Conservation (phyloP, 2,888 invertebrate species). For the Napeogenes inachia region DNA sequence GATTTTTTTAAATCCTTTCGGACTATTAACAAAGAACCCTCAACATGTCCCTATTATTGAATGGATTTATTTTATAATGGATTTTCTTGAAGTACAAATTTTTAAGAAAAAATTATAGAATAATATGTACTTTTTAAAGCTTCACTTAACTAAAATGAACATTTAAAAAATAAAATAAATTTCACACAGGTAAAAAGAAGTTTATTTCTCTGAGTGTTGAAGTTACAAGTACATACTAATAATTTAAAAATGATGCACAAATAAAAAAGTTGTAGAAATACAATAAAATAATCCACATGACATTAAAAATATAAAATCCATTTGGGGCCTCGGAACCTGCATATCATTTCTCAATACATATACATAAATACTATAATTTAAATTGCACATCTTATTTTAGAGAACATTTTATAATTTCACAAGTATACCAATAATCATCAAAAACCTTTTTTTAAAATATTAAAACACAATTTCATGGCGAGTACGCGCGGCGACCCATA, state of each 20-base stretch:
- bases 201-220: conserved; percentile 45
- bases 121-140: too few relatives aligned
- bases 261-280: conserved; percentile 18
- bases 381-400: conserved; percentile 35
- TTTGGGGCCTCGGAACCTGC: conserved; percentile 69
- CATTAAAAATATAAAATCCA: conserved; percentile 28
- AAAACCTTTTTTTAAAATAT: conserved; percentile 31
- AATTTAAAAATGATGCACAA: conserved; percentile 26
- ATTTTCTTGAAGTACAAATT: too few relatives aligned
- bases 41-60: too few relatives aligned
- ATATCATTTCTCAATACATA: conserved; percentile 47
- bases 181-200: conserved; percentile 63
- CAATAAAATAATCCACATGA: conserved; percentile 25
- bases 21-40: too few relatives aligned
- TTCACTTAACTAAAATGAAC: background rate
- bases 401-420: conserved; percentile 29
- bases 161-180: conserved; percentile 36
- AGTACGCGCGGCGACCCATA: conserved; percentile 26
- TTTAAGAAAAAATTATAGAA: too few relatives aligned
- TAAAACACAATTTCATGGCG: conserved; percentile 31
- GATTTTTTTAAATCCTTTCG: too few relatives aligned
- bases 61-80: too few relatives aligned
- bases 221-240: conserved; percentile 36
- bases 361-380: conserved; percentile 34
- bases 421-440: conserved; percentile 32